Percentiles rank a stretch among this genome's conserved stretches.
These are phyloP conservation scores for Guaruba guarouba DNA, from an alignment of 2,113 vertebrate genomes.

Conservation along the genomic window DNA sequence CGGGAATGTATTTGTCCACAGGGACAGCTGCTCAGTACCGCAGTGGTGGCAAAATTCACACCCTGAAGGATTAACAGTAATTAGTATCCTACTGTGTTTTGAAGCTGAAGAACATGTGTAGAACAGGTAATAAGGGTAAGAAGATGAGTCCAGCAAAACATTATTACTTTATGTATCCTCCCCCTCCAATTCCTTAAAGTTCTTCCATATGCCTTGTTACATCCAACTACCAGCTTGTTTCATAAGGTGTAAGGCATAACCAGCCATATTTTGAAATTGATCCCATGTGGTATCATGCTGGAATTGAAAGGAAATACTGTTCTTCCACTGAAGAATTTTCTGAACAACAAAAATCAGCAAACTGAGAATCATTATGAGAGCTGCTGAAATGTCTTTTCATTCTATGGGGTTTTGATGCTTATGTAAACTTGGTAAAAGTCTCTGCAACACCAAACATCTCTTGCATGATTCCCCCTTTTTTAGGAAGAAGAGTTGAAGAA, in stretches of 20 bases:
- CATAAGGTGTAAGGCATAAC: not conserved
- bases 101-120: not conserved
- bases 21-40: not conserved
- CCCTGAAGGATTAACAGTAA: not conserved
- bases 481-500: conserved; percentile 98
- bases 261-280: not conserved
- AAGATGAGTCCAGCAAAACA: not conserved
- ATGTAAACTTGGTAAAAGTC: not conserved
- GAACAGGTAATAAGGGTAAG: not conserved
- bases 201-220: not conserved
- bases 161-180: not conserved
- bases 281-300: not conserved
- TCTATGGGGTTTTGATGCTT: not conserved
- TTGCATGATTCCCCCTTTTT: not conserved
- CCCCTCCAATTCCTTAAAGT: not conserved
- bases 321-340: not conserved
- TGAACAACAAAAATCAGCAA: not conserved
- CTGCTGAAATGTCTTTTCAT: not conserved
- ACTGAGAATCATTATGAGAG: not conserved
- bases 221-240: not conserved
- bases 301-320: not conserved
- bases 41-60: not conserved
- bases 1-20: not conserved
- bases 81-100: not conserved
- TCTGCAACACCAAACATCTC: not conserved